Evolutionary conservation across 2,888 invertebrate genomes (phyloP).

Genomic region (Agriopis leucophaearia): DNA sequence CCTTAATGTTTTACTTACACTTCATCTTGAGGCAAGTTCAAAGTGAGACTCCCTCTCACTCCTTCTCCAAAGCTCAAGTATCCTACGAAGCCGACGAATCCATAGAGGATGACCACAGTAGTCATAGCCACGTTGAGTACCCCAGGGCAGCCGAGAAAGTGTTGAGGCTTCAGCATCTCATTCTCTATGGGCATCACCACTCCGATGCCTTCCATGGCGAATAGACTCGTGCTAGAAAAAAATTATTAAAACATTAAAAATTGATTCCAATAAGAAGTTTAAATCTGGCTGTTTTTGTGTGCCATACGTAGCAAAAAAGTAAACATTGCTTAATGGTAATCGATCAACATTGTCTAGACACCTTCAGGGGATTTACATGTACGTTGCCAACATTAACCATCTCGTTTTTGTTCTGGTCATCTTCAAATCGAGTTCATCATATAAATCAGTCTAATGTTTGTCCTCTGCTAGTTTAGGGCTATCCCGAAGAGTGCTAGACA

Average conservation of each 20-base stretch:
- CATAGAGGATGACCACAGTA: constrained; percentile 92
- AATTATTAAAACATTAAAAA: background rate
- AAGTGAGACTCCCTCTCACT: constrained; percentile 92
- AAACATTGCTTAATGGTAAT: too few relatives aligned
- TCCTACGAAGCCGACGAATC: constrained; percentile 95
- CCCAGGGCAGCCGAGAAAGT: constrained; percentile 93
- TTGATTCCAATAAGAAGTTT: background rate
- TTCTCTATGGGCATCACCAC: constrained; percentile 97
- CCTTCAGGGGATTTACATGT: too few relatives aligned
- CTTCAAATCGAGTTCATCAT: too few relatives aligned
- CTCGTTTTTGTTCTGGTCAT: too few relatives aligned
- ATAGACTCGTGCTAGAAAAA: constrained; percentile 92
- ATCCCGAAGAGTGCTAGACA: too few relatives aligned
- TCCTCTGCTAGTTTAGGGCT: too few relatives aligned
- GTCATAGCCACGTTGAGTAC: constrained; percentile 96
- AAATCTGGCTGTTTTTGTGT: too few relatives aligned
- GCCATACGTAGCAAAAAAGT: too few relatives aligned
- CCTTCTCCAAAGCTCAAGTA: constrained; percentile 93
- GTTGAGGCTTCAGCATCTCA: constrained; percentile 93
- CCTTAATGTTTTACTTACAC: constrained; percentile 82
- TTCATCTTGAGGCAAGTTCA: constrained; percentile 91
- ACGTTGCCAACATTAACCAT: too few relatives aligned
- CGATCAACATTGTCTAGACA: too few relatives aligned
- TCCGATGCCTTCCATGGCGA: constrained; percentile 98
- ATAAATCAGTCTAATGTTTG: too few relatives aligned